Base-by-base conservation (phyloP, 2,888 invertebrate species). In the Eristalis pertinax region DNA sequence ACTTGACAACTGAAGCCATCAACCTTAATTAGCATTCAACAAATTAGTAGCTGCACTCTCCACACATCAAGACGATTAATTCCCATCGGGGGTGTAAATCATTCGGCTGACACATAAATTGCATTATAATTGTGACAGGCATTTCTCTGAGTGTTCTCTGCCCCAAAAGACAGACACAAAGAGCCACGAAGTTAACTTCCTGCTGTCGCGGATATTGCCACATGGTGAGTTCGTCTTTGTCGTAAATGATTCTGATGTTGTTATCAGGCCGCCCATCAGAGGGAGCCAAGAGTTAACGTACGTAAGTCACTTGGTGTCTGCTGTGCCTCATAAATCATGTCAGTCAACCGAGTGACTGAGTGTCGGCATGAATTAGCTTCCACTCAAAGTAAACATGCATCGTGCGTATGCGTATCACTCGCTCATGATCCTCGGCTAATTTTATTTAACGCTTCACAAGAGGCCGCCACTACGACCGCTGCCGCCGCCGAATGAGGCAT, bases 291-390 rank as follows among this genome's bases (percentile, higher is more conserved):
- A 82, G 64, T 73, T 41, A 60, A 69, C 32, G 43, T 38, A 60
- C 64, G 26, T 26, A 62, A 77, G 69, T 63, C 72, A 58, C 67
- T 76, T 50, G 50, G 56, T 5, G 24, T 35, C 43, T 70, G 72
- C 43, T 69, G 73, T 43, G 58, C 35, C 69, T 24, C 64, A 82
- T 85, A 85, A 85, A 85, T 85, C 82, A 86, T 86, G 86, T 86
- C 82, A 78, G 86, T 63, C 78, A 78, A 70, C 74, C 86, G 82
- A 86, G 75, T 86, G 82, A 86, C 82, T 78, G 75, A 86, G 86
- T 86, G 86, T 86, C 86, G 82, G 86, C 82, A 86, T 86, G 78
- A 82, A 86, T 86, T 86, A 85, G 85, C 81, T 74, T 77, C 84
- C 63, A 78, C 78, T 86, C 82, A 86, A 86, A 86, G 86, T 82